Conservation (phyloP, 2,888 invertebrate genomes). For the Ethmia dodecea region DNA sequence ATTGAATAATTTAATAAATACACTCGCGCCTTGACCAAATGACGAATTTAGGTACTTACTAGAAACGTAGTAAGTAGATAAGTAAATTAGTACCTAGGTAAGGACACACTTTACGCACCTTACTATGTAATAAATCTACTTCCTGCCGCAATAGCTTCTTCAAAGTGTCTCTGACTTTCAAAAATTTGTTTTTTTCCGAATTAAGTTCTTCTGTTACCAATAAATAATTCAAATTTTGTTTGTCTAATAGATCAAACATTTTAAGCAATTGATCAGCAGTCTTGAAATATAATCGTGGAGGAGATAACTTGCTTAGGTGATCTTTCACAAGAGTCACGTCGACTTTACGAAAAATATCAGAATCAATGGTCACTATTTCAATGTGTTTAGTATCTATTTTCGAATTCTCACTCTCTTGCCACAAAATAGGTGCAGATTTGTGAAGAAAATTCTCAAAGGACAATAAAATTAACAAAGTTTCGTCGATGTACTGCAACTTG, state of each 20-base stretch:
- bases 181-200: slow-evolving; percentile 54
- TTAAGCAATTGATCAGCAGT: slow-evolving; percentile 49
- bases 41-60: neutral
- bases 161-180: slow-evolving; percentile 43
- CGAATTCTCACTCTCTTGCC: slow-evolving; percentile 52
- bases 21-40: too few relatives aligned
- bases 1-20: too few relatives aligned
- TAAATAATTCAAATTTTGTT: slow-evolving; percentile 67
- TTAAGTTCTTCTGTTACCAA: slow-evolving; percentile 60
- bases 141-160: slow-evolving; percentile 44
- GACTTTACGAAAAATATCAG: slow-evolving; percentile 48
- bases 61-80: neutral
- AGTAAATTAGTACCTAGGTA: neutral
- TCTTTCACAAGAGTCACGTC: slow-evolving; percentile 34
- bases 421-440: slow-evolving; percentile 58
- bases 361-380: slow-evolving; percentile 47
- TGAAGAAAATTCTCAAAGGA: slow-evolving; percentile 65
- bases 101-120: slow-evolving; percentile 34
- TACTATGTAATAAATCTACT: slow-evolving; percentile 48
- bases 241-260: slow-evolving; percentile 54
- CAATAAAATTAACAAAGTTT: slow-evolving; percentile 55
- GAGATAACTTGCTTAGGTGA: slow-evolving; percentile 41
- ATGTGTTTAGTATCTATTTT: slow-evolving; percentile 36
- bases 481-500: slow-evolving; percentile 62
- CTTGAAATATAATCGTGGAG: slow-evolving; percentile 56